phyloP scores from a whole-genome alignment of 2,888 invertebrate genomes.

The Platycheirus rosarum region DNA sequence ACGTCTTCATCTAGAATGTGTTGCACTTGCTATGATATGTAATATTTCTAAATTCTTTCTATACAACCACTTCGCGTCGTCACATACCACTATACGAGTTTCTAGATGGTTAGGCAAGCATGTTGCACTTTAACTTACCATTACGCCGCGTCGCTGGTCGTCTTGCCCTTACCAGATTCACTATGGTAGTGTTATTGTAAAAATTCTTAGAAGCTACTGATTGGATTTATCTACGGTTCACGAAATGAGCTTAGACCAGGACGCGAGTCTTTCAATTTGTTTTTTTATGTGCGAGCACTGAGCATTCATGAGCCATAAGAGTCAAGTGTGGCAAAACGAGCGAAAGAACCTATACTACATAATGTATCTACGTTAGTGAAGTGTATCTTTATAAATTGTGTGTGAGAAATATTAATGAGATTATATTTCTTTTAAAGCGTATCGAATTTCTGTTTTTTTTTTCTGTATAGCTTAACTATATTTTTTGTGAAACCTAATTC shows the following conservation, averaged over 20 bases:
- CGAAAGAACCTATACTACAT: conserved; percentile 53
- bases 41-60: conserved; percentile 57
- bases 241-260: conserved; percentile 31
- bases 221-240: conserved; percentile 64
- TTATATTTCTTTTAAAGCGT: conserved; percentile 64
- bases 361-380: not conserved
- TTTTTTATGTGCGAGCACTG: conserved; percentile 20
- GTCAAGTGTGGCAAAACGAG: conserved; percentile 73
- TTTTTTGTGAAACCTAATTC: conserved; percentile 70
- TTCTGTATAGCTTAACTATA: conserved; percentile 37
- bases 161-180: not conserved
- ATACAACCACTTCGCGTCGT: conserved; percentile 8
- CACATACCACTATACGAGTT: not conserved
- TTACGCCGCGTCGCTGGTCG: not conserved
- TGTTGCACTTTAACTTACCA: conserved; percentile 57
- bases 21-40: conserved; percentile 69
- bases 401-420: conserved; percentile 64
- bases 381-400: not conserved
- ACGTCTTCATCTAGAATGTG: conserved; percentile 35
- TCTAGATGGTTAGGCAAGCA: conserved; percentile 17
- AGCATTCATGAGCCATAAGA: conserved; percentile 59
- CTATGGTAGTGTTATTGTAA: conserved; percentile 6
- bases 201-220: conserved; percentile 52
- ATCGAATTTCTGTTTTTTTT: conserved; percentile 41
- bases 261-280: conserved; percentile 12